These are phyloP conservation scores for Oscheius sp. DNA, from an alignment of 2,888 invertebrate genomes.

Conservation along the genomic window DNA sequence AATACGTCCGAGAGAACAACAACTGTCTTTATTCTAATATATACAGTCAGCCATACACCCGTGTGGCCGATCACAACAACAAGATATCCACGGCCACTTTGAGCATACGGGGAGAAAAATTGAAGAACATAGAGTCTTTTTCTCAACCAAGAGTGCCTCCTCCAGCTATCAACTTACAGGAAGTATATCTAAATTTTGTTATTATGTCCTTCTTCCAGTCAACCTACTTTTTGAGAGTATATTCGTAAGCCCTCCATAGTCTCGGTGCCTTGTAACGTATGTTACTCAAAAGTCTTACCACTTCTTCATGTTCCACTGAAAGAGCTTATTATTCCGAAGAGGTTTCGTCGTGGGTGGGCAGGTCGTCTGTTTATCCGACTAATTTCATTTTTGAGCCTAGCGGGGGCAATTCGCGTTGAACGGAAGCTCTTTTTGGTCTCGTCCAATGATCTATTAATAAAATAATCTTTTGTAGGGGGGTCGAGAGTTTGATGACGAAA, in stretches of 20 bases:
- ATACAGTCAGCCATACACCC: slow-evolving; percentile 24
- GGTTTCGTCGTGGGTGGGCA: neutral
- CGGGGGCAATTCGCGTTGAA: too few relatives aligned
- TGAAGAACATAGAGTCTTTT: neutral
- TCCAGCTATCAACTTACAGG: slow-evolving; percentile 35
- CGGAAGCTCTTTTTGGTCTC: too few relatives aligned
- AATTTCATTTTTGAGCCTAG: slow-evolving; percentile 16
- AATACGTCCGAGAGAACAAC: too few relatives aligned
- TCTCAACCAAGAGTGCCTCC: slow-evolving; percentile 33
- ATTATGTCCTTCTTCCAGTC: too few relatives aligned
- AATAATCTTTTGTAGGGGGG: too few relatives aligned
- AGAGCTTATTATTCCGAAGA: neutral
- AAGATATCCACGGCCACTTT: slow-evolving; percentile 27
- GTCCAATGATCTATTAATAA: too few relatives aligned
- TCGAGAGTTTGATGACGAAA: too few relatives aligned
- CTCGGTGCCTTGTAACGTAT: slow-evolving; percentile 24
- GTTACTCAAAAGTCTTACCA: slow-evolving; percentile 24
- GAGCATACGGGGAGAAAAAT: slow-evolving; percentile 23
- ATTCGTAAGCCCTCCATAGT: slow-evolving; percentile 37
- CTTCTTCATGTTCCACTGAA: slow-evolving; percentile 33
- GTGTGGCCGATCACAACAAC: slow-evolving; percentile 29
- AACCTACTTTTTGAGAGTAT: slow-evolving; percentile 34
- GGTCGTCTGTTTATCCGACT: neutral
- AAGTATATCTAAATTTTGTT: slow-evolving; percentile 27
- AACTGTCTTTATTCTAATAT: slow-evolving; percentile 9